Evolutionary conservation across 2,113 vertebrate genomes (phyloP), one percentile per base, ranked within the genome.

Genomic region (Entelurus aequoreus): DNA sequence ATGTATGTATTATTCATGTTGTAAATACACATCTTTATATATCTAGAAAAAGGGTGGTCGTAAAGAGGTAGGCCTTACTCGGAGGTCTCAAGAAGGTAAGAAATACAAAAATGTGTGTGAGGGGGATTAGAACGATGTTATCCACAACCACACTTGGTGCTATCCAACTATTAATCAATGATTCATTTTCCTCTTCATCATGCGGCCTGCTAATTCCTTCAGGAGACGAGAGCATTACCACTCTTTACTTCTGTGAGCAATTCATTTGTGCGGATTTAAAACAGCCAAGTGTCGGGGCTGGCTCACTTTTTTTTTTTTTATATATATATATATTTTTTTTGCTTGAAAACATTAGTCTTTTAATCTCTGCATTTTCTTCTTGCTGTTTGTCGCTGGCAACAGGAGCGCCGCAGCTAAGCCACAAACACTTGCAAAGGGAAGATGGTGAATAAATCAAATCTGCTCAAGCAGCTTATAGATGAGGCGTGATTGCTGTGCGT

Each of bases 151-250:
- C 57, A 68, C 72, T 62, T 62, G 54, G 52, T 56, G 60, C 77
- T 64, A 60, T 76, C 69, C 77, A 72, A 82, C 65, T 77, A 80
- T 87, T 87, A 87, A 90, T 87, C 84, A 80, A 71, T 68, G 72
- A 81, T 83, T 82, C 37, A 83, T 84, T 85, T 80, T 71, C 64
- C 69, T 68, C 80, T 65, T 71, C 70, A 76, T 78, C 67, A 76
- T 52, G 55, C 88, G 62, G 67, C 65, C 76, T 71, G 80, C 76
- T 86, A 86, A 90, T 86, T 88, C 81, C 83, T 87, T 86, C 68
- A 84, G 78, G 84, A 83, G 87, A 88, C 87, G 77, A 86, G 84
- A 76, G 79, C 81, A 80, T 89, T 86, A 89, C 65, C 71, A 60
- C 76, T 74, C 79, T 78, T 76, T 85, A 84, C 80, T 74, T 84